Percentiles rank a stretch among this genome's conserved stretches.
Conservation (phyloP, 2,113 vertebrate species). For the Psittacus erithacus region DNA sequence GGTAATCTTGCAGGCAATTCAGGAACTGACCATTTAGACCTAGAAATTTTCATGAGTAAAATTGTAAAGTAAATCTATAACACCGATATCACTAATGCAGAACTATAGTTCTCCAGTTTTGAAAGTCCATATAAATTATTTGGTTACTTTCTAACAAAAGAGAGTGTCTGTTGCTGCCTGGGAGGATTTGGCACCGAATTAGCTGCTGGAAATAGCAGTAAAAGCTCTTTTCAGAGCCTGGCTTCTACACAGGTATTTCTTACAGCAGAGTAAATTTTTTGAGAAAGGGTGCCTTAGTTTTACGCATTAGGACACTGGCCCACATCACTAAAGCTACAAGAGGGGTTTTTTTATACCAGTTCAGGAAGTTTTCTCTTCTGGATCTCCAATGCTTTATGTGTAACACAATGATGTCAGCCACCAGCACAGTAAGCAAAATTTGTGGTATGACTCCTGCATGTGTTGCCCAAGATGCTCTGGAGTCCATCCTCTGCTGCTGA, state of each 20-base stretch:
- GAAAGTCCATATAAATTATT: not conserved
- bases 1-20: not conserved
- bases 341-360: not conserved
- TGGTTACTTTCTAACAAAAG: not conserved
- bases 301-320: too few relatives aligned
- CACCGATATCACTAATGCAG: not conserved
- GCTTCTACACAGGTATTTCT: not conserved
- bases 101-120: not conserved
- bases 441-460: fast-evolving
- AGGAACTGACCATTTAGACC: not conserved
- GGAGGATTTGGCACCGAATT: not conserved
- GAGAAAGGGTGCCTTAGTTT: not conserved
- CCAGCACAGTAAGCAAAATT: not conserved
- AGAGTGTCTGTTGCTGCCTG: not conserved
- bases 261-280: not conserved
- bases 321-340: not conserved
- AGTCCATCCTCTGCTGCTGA: not conserved
- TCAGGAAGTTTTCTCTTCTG: not conserved
- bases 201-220: not conserved
- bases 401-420: not conserved
- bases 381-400: fast-evolving
- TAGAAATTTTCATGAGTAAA: not conserved
- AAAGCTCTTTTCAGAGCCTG: not conserved
- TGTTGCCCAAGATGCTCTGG: not conserved
- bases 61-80: not conserved